phyloP scores from a whole-genome alignment of 2,113 vertebrate species.

The Phalacrocorax aristotelis region DNA sequence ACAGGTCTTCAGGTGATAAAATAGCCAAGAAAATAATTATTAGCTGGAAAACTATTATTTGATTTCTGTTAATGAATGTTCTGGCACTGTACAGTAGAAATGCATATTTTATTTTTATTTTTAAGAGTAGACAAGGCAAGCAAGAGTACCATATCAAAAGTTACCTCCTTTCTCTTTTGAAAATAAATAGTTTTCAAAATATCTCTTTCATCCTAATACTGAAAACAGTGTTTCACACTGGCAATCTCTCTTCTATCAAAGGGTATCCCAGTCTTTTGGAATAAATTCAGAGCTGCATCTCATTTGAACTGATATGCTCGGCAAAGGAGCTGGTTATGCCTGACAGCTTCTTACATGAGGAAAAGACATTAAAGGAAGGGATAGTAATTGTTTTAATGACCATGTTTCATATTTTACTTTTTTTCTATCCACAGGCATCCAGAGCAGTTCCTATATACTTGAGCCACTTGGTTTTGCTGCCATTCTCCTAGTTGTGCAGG shows the following conservation, averaged over 20 bases:
- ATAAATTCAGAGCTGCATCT: background rate
- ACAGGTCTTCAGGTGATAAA: background rate
- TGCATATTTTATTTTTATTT: background rate
- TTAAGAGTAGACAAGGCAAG: background rate
- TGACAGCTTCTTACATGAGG: background rate
- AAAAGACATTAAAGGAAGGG: background rate
- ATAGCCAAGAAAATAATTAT: background rate
- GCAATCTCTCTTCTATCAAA: background rate
- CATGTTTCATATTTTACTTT: background rate
- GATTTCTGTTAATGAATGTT: background rate
- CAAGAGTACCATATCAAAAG: background rate
- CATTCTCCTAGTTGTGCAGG: background rate
- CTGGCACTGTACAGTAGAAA: background rate
- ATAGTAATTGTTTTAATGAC: background rate
- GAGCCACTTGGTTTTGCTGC: background rate
- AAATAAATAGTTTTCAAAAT: background rate
- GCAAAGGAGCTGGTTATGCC: background rate
- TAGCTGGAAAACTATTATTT: background rate
- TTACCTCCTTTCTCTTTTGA: background rate
- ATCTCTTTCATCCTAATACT: background rate
- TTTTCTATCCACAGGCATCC: background rate
- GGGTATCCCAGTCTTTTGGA: background rate
- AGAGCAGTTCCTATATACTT: background rate
- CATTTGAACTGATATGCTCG: background rate
- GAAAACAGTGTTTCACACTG: background rate